Base-by-base conservation (phyloP, 2,797 vertebrate species). In the Adelosebastes latens region DNA sequence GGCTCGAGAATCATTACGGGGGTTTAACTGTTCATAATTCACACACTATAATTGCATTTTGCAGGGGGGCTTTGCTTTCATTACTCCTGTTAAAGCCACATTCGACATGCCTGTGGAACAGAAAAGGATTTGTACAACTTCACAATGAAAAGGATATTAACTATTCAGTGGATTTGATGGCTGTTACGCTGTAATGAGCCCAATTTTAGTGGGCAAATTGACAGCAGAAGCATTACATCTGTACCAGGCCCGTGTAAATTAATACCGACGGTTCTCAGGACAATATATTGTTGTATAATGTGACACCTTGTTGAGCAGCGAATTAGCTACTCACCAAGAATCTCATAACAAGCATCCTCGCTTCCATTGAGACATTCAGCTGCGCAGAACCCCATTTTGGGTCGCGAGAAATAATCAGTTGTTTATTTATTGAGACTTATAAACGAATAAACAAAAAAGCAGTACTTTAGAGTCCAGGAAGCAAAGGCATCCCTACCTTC, bases 111-210 rank as follows among this genome's bases (percentile, higher is more conserved):
- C 80, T 31, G 75, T n/a, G 70, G 80, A 88, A 87, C 80, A 79
- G 71, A 81, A 52, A 88, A 58, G 75, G 85, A 90, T 88, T 89
- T 91, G 86, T 78, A 86, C 65, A 88, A 90, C 75, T 88, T 90
- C 79, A 86, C 88, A 91, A 88, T 90, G 81, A 84, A 85, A 76
- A 82, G 85, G 81, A 84, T 75, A 87, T 88, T 81, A 90, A 90
- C 81, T 79, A 71, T 86, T 83, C 78, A 68, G 63, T 77, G 87
- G 78, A 88, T 88, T 85, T 87, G 79, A 91, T 77, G 85, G 83
- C 68, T 85, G 81, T 90, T 83, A 83, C 16, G 63, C 53, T 55
- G 68, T 88, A 89, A 91, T 88, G 81, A 90, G 81, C 64, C 73
- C 77, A 61, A 80, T 86, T 86, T 87, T 31, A 31, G 81, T 13